Conservation (phyloP, 2,113 vertebrate species). For the Cichladusa arquata region DNA sequence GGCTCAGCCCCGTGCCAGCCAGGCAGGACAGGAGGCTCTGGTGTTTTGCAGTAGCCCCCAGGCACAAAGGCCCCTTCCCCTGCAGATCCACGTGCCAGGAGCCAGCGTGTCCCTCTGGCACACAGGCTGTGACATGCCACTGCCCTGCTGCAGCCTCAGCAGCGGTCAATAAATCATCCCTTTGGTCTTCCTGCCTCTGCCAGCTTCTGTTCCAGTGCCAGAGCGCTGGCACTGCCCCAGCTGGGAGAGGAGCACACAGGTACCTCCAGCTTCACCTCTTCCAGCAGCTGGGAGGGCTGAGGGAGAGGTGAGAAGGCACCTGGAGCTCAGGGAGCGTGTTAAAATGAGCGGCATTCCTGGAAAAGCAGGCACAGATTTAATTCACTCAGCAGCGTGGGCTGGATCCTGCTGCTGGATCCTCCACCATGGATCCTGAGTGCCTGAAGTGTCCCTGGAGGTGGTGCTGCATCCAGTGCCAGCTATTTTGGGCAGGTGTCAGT, state of each 20-base stretch:
- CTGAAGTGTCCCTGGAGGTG: neutral
- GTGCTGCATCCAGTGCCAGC: neutral
- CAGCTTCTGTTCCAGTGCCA: neutral
- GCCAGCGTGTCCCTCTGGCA: neutral
- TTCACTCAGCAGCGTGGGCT: neutral
- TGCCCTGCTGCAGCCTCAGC: neutral
- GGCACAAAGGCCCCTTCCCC: neutral
- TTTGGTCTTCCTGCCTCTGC: neutral
- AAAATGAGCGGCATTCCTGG: neutral
- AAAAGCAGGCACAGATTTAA: neutral
- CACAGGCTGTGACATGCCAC: rapidly evolving
- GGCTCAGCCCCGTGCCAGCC: neutral
- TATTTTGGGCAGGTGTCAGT: neutral
- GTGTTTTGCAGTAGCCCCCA: neutral
- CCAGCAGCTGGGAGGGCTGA: neutral
- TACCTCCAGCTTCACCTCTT: neutral
- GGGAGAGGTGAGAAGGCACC: neutral
- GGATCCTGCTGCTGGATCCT: constrained; percentile 34
- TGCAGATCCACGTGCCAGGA: neutral
- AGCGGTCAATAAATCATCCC: neutral
- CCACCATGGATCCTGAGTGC: neutral
- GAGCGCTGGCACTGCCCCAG: neutral
- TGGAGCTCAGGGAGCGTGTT: neutral
- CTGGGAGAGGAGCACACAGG: neutral
- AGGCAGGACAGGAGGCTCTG: neutral